Evolutionary conservation across 2,113 vertebrate genomes (phyloP), one percentile per base, ranked within the genome.

Genomic region (Actenoides hombroni): DNA sequence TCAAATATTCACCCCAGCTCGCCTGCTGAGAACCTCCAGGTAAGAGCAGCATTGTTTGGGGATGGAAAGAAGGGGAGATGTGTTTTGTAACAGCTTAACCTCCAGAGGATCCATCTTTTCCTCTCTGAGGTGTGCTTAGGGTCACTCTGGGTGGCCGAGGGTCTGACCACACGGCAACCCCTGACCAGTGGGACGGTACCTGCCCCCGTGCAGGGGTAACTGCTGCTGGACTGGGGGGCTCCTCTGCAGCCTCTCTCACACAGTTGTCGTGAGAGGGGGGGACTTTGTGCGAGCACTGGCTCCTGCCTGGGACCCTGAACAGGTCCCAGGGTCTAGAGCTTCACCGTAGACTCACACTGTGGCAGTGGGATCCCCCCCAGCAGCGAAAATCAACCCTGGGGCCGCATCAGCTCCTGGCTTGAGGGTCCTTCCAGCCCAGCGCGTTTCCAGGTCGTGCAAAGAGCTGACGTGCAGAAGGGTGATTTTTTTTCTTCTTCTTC

Each of bases 11-110:
- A 40, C 19, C 67, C 73, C 74, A 44, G 57, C 13, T 79, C 49
- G 13, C 46, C 68, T 64, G 57, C 73, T 78, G 89, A 95, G 79
- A 94, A 42, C 80, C 39, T 61, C 73, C 76, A 96, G 96, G 96
- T 97, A 95, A 78, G 93, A 74, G 26, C 84, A 24, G 56, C 0
- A 37, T 6, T 46, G 29, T 28, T 86, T 46, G 16, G 77, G 83
- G 60, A 16, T 0, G 6, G 65, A 18, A 75, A 31, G 25, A 17
- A 15, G 57, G 73, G 53, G 40, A 77, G 29, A 10, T 0, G 0
- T 10, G 3, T 44, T 83, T 53, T 18, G 3, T 24, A 29, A 35
- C 1, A 5, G 37, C 40, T 48, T 14, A 60, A 82, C 20, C 67
- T 42, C 49, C 0, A 0, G 29, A 33, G 21, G 44, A 61, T 80